Base-by-base conservation (phyloP, 2,888 invertebrate species). In the Baccha elongata region DNA sequence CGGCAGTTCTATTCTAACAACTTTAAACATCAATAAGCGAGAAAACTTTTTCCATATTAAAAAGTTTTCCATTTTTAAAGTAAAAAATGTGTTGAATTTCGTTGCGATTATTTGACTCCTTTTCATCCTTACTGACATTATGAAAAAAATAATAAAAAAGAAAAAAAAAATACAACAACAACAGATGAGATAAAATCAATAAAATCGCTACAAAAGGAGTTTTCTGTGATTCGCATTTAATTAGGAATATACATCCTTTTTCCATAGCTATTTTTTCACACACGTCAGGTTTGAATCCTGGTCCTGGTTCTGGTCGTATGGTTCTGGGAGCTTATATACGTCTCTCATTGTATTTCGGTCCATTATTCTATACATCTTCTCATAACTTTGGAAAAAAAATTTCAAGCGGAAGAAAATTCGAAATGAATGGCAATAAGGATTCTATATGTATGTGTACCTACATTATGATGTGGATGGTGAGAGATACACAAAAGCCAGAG, bases 161-260 rank as follows among this genome's bases (percentile, higher is more conserved):
- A 55, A 50, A 11, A 23, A 13, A 40, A 21, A 19, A 35, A 8
- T 35, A 10, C 10, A 53, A 19, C 6, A 19, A 37, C 19, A 35
- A 23, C 8, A 29, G 13, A 15, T 8, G 29, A 71, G 32, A 50
- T 32, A 52, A 72, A 50, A 62, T 71, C 42, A 50, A 52, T 62
- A 52, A 52, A 44, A 67, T 42, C 67, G n/a, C 42, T 19, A 1
- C 23, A 58, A 26, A 50, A 23, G 17, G 17, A 13, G 37, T 53
- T 37, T 60, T 73, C 40, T 64, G 17, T 68, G 55, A 79, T 68
- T 79, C 73, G 23, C 62, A 73, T 73, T 68, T 74, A 79, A 79
- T 79, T 79, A 79, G 73, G 68, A 79, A 44, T 62, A 60, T 44
- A 48, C 79, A 73, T 79, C 60, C 73, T 60, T 79, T 72, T 42